Base-by-base conservation (phyloP, 2,888 invertebrate genomes). In the Stenichneumon culpator region DNA sequence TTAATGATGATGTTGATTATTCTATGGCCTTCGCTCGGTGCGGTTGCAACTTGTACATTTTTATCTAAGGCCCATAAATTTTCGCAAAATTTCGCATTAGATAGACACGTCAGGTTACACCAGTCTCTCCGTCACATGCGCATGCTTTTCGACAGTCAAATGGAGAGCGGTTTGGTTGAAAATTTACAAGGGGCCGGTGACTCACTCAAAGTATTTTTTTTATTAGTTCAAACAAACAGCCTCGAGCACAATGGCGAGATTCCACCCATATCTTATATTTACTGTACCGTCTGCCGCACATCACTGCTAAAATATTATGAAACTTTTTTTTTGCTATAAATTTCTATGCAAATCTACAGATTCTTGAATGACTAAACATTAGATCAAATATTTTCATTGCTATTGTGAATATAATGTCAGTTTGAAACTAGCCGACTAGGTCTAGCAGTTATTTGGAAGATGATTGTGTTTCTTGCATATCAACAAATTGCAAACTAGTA, bases 1-100 rank as follows among this genome's bases (percentile, higher is more conserved):
- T 79, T 79, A 68, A 83, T 79, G 73, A 83, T 47, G 5, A 16
- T 32, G 16, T 81, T 75, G n/a, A 44, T 80, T 69, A 44, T 32
- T 54, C 14, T 25, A 39, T 39, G 39, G 65, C 14, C 72, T 54
- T 25, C 39, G 50, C 16, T 65, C 22, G 16, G 57, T 19, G 44
- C 9, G 11, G 6, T 3, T 72, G 19, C 22, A 22, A 25, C 16
- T 54, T 63, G 7, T 28, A 32, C 2, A 32, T 32, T 2, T 16
- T 14, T 32, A 28, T n/a, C n/a, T 9, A 28, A 63, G 32, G 28
- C 52, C 7, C 32, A 28, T 16, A 2, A n/a, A 60, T 60, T 60
- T 36, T 44, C 4, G 36, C 36, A 22, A 60, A 50, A 39, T 44
- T 47, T 5, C 52, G 5, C n/a, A 47, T 5, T 69, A 4, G 39